phyloP scores from a whole-genome alignment of 2,797 vertebrate genomes.

The Gymnodraco acuticeps region DNA sequence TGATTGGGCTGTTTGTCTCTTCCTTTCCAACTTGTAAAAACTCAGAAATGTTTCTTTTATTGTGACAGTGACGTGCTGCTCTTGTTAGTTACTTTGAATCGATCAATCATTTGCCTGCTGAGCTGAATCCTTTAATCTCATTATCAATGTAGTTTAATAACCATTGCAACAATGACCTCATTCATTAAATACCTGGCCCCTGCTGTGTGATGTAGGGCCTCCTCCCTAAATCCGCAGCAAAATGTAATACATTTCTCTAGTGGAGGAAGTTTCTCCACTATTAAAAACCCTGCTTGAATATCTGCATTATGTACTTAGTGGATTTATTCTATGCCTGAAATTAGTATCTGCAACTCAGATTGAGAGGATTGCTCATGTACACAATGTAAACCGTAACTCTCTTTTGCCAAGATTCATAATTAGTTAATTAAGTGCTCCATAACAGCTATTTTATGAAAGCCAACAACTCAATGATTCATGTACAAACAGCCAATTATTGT shows the following conservation, averaged over 20 bases:
- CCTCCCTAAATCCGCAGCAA: background rate
- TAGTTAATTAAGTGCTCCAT: background rate
- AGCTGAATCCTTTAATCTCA: background rate
- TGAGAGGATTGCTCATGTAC: background rate
- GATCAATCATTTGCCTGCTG: background rate
- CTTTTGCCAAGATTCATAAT: background rate
- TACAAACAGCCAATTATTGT: conserved; percentile 18
- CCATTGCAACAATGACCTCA: background rate
- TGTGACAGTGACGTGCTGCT: background rate
- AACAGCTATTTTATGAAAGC: background rate
- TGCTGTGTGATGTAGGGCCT: background rate
- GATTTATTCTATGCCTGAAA: background rate
- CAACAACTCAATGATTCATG: background rate
- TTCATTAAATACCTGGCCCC: background rate
- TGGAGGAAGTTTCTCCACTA: background rate
- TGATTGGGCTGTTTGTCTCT: conserved; percentile 14
- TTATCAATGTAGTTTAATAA: background rate
- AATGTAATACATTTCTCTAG: background rate
- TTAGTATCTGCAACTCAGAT: background rate
- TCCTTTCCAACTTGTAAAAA: conserved; percentile 17
- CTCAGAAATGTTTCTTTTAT: background rate
- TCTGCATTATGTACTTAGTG: background rate
- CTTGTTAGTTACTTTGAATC: background rate
- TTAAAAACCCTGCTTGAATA: background rate
- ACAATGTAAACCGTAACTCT: background rate